Evolutionary conservation across 2,888 invertebrate genomes (phyloP).

Genomic region (Cephonodes hylas): DNA sequence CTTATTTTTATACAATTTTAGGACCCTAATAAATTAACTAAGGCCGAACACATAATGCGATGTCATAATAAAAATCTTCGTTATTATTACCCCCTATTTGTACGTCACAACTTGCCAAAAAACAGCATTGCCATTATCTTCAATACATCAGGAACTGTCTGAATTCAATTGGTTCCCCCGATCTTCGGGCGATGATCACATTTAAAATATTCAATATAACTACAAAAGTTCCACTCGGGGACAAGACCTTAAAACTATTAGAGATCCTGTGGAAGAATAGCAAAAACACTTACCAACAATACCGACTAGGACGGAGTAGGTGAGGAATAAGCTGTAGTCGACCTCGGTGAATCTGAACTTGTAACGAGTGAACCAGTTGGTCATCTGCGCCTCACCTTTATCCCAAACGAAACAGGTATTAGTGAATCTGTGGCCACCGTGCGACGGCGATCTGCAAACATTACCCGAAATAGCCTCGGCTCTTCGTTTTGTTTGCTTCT

Average conservation of each 20-base stretch:
- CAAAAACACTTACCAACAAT: constrained; percentile 75
- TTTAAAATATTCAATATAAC: too few species aligned
- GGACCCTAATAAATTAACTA: too few species aligned
- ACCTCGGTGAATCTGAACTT: constrained; percentile 82
- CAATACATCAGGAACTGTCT: too few species aligned
- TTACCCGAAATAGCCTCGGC: constrained; percentile 47
- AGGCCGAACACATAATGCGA: too few species aligned
- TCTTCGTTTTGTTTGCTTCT: constrained; percentile 23
- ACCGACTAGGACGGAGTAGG: constrained; percentile 79
- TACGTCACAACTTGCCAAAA: too few species aligned
- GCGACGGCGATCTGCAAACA: constrained; percentile 59
- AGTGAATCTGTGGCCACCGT: constrained; percentile 45
- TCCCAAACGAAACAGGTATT: constrained; percentile 70
- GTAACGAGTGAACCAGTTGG: constrained; percentile 80
- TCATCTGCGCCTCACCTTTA: constrained; percentile 81
- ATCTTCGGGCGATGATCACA: too few species aligned
- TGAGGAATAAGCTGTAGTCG: constrained; percentile 80
- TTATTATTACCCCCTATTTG: too few species aligned
- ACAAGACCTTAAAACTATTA: neutral
- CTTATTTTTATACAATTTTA: too few species aligned
- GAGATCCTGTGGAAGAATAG: neutral
- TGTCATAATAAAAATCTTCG: too few species aligned
- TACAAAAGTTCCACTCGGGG: too few species aligned
- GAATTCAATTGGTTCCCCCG: too few species aligned
- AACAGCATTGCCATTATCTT: too few species aligned